Evolutionary conservation across 2,888 invertebrate species (phyloP).

Genomic region (Temnothorax ravouxi): DNA sequence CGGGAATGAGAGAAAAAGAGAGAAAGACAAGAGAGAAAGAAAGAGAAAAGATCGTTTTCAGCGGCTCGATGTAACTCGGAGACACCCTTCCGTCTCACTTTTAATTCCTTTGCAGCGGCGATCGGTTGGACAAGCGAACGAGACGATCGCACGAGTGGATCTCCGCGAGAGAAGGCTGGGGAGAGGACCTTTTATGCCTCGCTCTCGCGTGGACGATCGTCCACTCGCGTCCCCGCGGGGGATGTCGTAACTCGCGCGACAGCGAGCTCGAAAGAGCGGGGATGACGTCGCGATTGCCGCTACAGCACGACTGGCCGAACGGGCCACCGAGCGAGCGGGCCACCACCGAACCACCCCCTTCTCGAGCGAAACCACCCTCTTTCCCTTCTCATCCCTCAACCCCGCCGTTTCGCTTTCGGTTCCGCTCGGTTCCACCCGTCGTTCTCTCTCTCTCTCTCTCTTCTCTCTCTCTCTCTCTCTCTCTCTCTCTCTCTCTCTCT

Average conservation of each 20-base stretch:
- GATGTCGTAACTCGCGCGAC: conserved; percentile 25
- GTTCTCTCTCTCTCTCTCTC: conserved; percentile 7
- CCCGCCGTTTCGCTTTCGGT: conserved; percentile 42
- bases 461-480: conserved; percentile 29
- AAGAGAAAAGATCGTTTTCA: conserved; percentile 16
- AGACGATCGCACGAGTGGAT: neutral
- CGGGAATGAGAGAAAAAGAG: neutral
- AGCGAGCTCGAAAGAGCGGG: conserved; percentile 57
- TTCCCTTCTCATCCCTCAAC: conserved; percentile 36
- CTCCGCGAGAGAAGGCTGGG: neutral
- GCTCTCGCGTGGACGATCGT: conserved; percentile 50
- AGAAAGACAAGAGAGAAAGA: neutral
- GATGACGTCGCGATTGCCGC: conserved; percentile 77
- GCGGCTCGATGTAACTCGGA: conserved; percentile 46
- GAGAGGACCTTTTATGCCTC: conserved; percentile 40
- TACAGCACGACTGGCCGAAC: conserved; percentile 84
- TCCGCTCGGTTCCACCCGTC: conserved; percentile 40
- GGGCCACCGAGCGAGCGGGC: conserved; percentile 81
- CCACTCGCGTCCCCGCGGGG: conserved; percentile 11
- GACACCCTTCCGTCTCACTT: conserved; percentile 32
- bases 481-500: neutral
- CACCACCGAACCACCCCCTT: conserved; percentile 73
- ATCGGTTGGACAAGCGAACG: neutral
- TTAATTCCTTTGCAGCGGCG: neutral
- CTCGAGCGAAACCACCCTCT: conserved; percentile 47